Evolutionary conservation across 2,888 invertebrate species (phyloP), one percentile per base, ranked within the genome.

Genomic region (Polyommatus icarus): DNA sequence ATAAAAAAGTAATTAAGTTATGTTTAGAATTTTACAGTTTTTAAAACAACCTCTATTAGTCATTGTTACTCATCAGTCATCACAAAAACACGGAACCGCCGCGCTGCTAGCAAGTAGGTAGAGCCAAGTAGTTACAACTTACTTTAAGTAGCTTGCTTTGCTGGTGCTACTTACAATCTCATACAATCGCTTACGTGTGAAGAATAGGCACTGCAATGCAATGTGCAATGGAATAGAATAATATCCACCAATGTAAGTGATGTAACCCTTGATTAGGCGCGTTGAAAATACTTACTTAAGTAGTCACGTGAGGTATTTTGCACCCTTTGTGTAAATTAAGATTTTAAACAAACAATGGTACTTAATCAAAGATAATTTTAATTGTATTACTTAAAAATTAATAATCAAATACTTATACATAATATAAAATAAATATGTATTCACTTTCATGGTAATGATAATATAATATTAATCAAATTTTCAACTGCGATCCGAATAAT

Each of bases 11-110:
- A 59, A 67, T 6, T 61, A 61, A 24, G 24, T 6, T 57, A 57
- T n/a, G 57, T 61, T 20, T 61, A 12, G 3, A 20, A 12, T 61
- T 61, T 61, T 67, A 67, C 1, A 24, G 61, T 29, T 67, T 67
- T 67, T 7, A 29, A 67, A 32, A 67, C 67, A 18, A 67, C 15
- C 67, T 29, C 29, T 18, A 32, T 29, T 67, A 67, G 67, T 67
- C 67, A 67, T 67, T 67, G 67, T 29, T 67, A 24, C 29, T 67
- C 15, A 32, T 29, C 67, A n/a, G n/a, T n/a, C 15, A 61, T 32
- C 67, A 67, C 67, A 32, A 67, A 67, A 32, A 18, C 67, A 67
- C 67, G 67, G 67, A 67, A 29, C 61, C 59, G 24, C 67, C 6
- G 18, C 59, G 24, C 67, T 15, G 18, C 6, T 67, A n/a, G 29